A percentile compares a stretch with the other conserved stretches of the same genome.
phyloP scores from a whole-genome alignment of 2,113 vertebrate genomes.

The Puntigrus tetrazona region DNA sequence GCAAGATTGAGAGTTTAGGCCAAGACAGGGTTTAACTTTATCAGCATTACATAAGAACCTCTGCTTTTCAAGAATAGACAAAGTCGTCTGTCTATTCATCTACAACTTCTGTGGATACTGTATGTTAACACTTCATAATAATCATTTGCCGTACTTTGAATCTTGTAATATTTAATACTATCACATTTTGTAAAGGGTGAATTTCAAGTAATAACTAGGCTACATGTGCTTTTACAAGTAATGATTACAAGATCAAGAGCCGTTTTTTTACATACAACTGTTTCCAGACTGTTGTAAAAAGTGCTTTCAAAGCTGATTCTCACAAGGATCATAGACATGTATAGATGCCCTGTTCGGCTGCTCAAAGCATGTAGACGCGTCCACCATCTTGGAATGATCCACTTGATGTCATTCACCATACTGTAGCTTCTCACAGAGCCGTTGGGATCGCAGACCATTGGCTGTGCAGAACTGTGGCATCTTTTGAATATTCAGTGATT shows the following conservation, averaged over 20 bases:
- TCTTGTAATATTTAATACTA: background rate
- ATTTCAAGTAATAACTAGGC: too few species aligned
- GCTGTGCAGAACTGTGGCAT: too few species aligned
- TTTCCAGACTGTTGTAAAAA: background rate
- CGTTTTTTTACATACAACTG: background rate
- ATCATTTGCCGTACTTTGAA: background rate
- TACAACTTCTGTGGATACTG: background rate
- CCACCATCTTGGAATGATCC: too few species aligned
- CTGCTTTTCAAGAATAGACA: slow-evolving; percentile 24
- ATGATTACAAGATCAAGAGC: background rate
- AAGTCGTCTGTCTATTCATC: background rate
- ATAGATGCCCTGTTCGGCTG: too few species aligned
- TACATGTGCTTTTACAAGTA: background rate
- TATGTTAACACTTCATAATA: background rate
- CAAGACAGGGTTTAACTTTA: slow-evolving; percentile 1
- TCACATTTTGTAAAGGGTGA: background rate
- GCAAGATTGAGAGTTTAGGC: slow-evolving; percentile 14
- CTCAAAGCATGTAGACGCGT: too few species aligned
- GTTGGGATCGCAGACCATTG: too few species aligned
- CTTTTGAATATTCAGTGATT: too few species aligned
- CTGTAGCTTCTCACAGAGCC: too few species aligned
- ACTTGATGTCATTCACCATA: too few species aligned
- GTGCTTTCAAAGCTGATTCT: background rate
- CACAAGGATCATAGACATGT: too few species aligned
- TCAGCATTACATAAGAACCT: slow-evolving; percentile 13